Base-by-base conservation (phyloP, 2,888 invertebrate species). In the Orgyia antiqua region DNA sequence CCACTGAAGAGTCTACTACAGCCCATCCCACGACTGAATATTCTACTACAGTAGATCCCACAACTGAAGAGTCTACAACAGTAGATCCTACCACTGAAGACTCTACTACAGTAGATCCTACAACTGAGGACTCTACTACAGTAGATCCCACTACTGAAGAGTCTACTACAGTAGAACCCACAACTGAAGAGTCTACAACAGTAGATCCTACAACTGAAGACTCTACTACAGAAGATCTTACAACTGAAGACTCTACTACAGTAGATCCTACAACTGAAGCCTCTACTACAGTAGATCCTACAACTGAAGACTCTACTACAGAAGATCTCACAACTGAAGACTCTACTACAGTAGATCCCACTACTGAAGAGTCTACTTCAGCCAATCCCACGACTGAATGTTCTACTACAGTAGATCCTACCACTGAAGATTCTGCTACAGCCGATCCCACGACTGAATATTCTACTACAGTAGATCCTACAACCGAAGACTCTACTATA, bases 1-100 rank as follows among this genome's bases (percentile, higher is more conserved):
- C 2, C n/a, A 35, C 35, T 18, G 21, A 24, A 7, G 24, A 17
- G 6, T 13, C 10, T 6, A 15, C 24, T 6, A 31, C 41, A n/a
- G 12, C 11, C n/a, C 10, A 12, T 3, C 18, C 25, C 15, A 15
- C 15, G 6, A 15, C 15, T 4, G 15, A 15, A 15, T 4, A 15
- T 15, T 15, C 15, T 4, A 15, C 15, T 6, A 15, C 15, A 15
- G 15, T 15, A 4, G 15, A 15, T 15, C 6, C 15, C 6, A 23
- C 10, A 23, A 23, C 23, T 3, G 23, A 23, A 10, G 4, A 5
- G 6, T 23, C 23, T 10, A 23, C 23, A 2, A 23, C 23, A 10
- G 3, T 23, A 2, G 20, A 20, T n/a, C 4, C 5, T 20, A 20
- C 20, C 8, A 20, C 9, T 20, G 5, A 9, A n/a, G 9, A 2